Evolutionary conservation across 1,140 invertebrate species (phyloP), one percentile per base, ranked within the genome.

Genomic region (Venustaconcha ellipsiformis): DNA sequence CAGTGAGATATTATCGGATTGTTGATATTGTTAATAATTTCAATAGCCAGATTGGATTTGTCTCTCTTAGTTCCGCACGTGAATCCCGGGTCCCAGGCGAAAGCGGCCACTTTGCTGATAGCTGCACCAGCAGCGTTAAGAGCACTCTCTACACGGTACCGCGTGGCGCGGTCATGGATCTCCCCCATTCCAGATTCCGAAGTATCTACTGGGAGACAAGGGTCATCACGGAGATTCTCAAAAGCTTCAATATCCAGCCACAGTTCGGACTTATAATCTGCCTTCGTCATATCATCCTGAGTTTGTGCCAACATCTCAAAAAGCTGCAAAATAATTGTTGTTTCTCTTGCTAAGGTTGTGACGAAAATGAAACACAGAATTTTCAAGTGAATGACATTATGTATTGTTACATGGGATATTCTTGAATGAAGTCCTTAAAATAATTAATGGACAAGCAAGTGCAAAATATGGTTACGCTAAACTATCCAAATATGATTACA

Each of bases 61-160:
- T 79, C 72, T n/a, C 70, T 67, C 30, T 75, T 70, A 5, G 83
- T 83, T 8, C 58, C 80, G 68, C 86, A 87, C 0, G 80, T 83
- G 67, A 80, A 86, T 63, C 83, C 69, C 3, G 85, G 78, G 74
- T 88, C 84, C 82, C 84, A 88, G 14, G 85, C 82, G 37, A 86
- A 82, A 2, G 82, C 69, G 8, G 82, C 77, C 13, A 86, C 77
- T 65, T 86, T 86, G 58, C 84, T 82, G 2, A 82, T 78, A 15
- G 60, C 48, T 17, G 81, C 74, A 5, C 84, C 83, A 11, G 79
- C 82, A 13, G 69, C 78, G 15, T 80, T 76, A 14, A 88, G 48
- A 1, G 79, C 79, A 18, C 66, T 62, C 70, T 88, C 86, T 26
- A 86, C 60, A 63, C 86, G 78, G 13, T 72, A 66, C 63, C 84